These are phyloP conservation scores for Manis pentadactyla DNA, from an alignment of 2,797 vertebrate genomes.

Conservation along the genomic window DNA sequence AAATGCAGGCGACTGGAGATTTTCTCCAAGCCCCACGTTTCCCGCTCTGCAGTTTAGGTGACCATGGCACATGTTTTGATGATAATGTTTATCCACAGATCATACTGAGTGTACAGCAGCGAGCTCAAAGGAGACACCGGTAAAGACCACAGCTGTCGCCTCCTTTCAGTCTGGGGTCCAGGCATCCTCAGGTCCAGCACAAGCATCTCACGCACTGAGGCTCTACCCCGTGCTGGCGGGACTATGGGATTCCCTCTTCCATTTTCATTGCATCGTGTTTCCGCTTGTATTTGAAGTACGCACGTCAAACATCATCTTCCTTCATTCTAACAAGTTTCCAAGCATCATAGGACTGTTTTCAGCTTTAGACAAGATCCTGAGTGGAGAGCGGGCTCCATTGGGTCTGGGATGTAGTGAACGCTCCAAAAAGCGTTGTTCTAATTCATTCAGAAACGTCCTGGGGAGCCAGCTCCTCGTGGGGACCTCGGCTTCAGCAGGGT, in stretches of 20 bases:
- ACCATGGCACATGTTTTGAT: background rate
- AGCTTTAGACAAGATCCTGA: too few species aligned
- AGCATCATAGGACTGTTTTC: too few species aligned
- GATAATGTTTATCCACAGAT: background rate
- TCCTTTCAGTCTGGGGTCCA: too few species aligned
- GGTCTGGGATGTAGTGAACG: accelerated
- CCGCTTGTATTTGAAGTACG: background rate
- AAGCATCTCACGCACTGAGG: accelerated
- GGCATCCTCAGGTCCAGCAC: too few species aligned
- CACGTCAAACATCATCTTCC: background rate
- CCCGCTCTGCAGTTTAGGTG: too few species aligned
- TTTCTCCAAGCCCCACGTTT: background rate
- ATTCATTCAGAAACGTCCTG: accelerated
- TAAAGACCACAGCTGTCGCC: background rate
- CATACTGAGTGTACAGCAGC: too few species aligned
- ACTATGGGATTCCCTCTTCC: background rate
- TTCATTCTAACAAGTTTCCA: background rate
- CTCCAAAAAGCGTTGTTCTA: accelerated
- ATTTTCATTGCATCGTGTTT: background rate
- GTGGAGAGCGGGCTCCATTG: accelerated
- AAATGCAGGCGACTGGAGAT: too few species aligned
- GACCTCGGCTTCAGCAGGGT: accelerated
- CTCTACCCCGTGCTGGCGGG: accelerated
- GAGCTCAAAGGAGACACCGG: background rate
- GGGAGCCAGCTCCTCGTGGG: background rate